Percentiles rank a stretch among this genome's conserved stretches.
Conservation (phyloP, 1,140 invertebrate species). For the Centruroides vittatus region DNA sequence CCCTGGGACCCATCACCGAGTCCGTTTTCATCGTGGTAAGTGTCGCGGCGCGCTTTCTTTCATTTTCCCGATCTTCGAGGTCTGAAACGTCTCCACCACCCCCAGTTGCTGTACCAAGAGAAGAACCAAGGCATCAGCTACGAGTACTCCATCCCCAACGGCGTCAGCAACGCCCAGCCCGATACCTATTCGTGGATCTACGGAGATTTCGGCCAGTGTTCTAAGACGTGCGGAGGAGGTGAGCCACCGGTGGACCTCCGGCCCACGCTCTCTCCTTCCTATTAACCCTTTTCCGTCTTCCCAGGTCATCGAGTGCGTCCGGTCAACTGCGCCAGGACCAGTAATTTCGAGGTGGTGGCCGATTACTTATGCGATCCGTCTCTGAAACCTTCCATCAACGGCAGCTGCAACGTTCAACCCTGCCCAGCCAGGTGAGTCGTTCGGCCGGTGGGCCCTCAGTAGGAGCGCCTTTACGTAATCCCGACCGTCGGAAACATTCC, state of each 20-base stretch:
- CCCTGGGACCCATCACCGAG: conserved; percentile 73
- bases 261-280: no score
- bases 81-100: not conserved
- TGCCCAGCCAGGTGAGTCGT: conserved; percentile 47
- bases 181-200: conserved; percentile 64
- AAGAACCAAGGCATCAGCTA: conserved; percentile 70
- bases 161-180: conserved; percentile 39
- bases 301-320: conserved; percentile 56
- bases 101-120: conserved; percentile 69
- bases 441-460: no score
- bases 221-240: conserved; percentile 64
- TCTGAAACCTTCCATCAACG: conserved; percentile 46
- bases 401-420: conserved; percentile 54
- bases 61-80: not conserved
- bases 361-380: conserved; percentile 59
- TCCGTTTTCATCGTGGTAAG: conserved; percentile 70
- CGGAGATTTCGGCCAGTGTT: conserved; percentile 64
- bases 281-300: not conserved
- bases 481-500: no score
- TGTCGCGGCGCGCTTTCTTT: conserved; percentile 16
- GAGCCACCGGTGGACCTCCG: no score
- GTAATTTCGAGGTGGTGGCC: conserved; percentile 48
- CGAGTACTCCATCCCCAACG: conserved; percentile 76
- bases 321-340: conserved; percentile 30
- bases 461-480: no score